These are phyloP conservation scores for Seriola quinqueradiata DNA, from an alignment of 2,113 vertebrate species.

Conservation along the genomic window DNA sequence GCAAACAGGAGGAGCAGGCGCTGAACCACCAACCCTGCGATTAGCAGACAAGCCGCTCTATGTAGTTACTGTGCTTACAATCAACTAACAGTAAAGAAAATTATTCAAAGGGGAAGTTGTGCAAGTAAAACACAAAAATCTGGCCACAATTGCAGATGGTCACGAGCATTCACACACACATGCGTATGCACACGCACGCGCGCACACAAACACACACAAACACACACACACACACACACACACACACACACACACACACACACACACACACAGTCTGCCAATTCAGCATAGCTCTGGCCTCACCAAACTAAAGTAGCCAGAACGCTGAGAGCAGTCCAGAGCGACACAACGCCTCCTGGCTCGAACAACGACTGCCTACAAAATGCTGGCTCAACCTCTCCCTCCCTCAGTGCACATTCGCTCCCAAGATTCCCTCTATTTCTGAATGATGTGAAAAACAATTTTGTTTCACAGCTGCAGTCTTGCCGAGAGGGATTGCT, in stretches of 20 bases:
- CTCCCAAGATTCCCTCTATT: slow-evolving; percentile 64
- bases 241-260: slow-evolving; percentile 6
- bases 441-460: slow-evolving; percentile 73
- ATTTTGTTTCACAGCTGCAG: slow-evolving; percentile 74
- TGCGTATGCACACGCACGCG: not conserved
- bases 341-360: slow-evolving; percentile 52
- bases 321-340: slow-evolving; percentile 55
- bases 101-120: not conserved
- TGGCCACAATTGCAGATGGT: slow-evolving; percentile 20
- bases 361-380: slow-evolving; percentile 44
- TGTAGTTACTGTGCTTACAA: too few species aligned
- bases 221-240: slow-evolving; percentile 11
- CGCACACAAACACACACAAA: slow-evolving; percentile 32
- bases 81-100: not conserved
- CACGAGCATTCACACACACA: slow-evolving; percentile 16
- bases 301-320: slow-evolving; percentile 58
- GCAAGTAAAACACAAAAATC: not conserved
- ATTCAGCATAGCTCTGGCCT: slow-evolving; percentile 35
- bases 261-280: slow-evolving; percentile 37
- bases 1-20: not conserved
- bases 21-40: not conserved
- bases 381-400: slow-evolving; percentile 63
- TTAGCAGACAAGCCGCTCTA: not conserved
- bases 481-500: slow-evolving; percentile 60
- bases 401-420: slow-evolving; percentile 39